A percentile compares a stretch with the other conserved stretches of the same genome.
These are phyloP conservation scores for Odontocerum albicorne DNA, from an alignment of 2,888 invertebrate genomes.

Conservation along the genomic window DNA sequence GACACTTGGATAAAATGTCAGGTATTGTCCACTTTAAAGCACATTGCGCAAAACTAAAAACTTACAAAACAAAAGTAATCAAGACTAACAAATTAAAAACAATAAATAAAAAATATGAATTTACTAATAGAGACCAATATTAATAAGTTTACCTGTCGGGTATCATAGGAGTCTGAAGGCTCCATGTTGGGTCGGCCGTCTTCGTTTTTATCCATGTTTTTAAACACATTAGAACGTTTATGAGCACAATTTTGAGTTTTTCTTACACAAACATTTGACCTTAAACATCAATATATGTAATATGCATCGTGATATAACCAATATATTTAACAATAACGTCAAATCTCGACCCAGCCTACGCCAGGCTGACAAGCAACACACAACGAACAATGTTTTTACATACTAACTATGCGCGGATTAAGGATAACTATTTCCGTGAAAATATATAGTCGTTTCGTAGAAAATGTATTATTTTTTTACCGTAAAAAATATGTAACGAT, in stretches of 20 bases:
- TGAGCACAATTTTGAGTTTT: slow-evolving; percentile 10
- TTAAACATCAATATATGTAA: slow-evolving; percentile 9
- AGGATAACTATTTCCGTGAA: neutral
- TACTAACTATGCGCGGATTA: neutral
- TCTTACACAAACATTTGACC: neutral
- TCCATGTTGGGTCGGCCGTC: slow-evolving; percentile 57
- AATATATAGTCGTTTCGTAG: too few species aligned
- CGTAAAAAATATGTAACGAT: slow-evolving; percentile 8
- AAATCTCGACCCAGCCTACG: slow-evolving; percentile 31
- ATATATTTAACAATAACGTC: slow-evolving; percentile 23
- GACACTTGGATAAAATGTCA: too few species aligned
- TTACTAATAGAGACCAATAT: neutral
- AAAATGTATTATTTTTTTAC: too few species aligned
- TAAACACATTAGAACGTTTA: slow-evolving; percentile 55
- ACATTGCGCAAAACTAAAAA: neutral
- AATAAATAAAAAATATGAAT: neutral
- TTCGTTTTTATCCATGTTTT: slow-evolving; percentile 55
- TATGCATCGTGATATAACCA: slow-evolving; percentile 5
- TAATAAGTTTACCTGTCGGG: slow-evolving; percentile 60
- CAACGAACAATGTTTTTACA: slow-evolving; percentile 16
- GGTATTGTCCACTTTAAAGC: too few species aligned
- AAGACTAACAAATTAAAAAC: neutral
- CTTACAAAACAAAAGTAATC: neutral
- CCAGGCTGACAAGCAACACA: slow-evolving; percentile 32
- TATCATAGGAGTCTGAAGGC: slow-evolving; percentile 62